Conservation (phyloP, 2,888 invertebrate genomes). For the Dryobota labecula region DNA sequence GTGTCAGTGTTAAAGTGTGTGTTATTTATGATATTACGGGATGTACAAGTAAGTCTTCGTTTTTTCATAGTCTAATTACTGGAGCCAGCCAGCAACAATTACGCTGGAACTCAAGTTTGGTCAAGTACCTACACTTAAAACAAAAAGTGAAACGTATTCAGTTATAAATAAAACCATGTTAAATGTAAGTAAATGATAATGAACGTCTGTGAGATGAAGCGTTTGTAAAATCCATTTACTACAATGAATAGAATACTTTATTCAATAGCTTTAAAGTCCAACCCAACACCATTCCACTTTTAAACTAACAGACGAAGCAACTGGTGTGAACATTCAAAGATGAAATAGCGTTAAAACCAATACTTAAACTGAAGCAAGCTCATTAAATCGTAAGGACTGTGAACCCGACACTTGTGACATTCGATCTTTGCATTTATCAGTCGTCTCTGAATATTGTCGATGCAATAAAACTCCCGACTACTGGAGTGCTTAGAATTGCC, state of each 20-base stretch:
- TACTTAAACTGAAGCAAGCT: constrained; percentile 27
- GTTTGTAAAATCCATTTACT: not conserved
- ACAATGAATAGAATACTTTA: not conserved
- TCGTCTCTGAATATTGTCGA: constrained; percentile 38
- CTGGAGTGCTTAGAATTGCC: constrained; percentile 18
- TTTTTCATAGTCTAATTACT: too few relatives aligned
- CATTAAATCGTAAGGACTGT: constrained; percentile 37
- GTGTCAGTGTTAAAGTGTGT: too few relatives aligned
- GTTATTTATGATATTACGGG: too few relatives aligned
- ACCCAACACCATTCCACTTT: not conserved
- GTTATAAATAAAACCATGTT: not conserved
- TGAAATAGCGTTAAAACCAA: constrained; percentile 20
- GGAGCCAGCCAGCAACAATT: too few relatives aligned
- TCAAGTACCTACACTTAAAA: not conserved
- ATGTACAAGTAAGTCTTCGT: too few relatives aligned
- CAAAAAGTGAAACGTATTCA: not conserved
- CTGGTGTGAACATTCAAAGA: constrained; percentile 24
- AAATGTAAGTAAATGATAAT: not conserved
- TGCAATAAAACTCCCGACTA: constrained; percentile 35
- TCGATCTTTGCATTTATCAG: constrained; percentile 39
- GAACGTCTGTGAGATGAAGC: not conserved
- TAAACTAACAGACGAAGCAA: constrained; percentile 22
- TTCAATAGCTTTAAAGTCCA: not conserved
- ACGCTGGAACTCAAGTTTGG: not conserved
- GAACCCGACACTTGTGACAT: constrained; percentile 24